These are phyloP conservation scores for Sebastes vulpes DNA, from an alignment of 2,797 vertebrate genomes.

Conservation along the genomic window DNA sequence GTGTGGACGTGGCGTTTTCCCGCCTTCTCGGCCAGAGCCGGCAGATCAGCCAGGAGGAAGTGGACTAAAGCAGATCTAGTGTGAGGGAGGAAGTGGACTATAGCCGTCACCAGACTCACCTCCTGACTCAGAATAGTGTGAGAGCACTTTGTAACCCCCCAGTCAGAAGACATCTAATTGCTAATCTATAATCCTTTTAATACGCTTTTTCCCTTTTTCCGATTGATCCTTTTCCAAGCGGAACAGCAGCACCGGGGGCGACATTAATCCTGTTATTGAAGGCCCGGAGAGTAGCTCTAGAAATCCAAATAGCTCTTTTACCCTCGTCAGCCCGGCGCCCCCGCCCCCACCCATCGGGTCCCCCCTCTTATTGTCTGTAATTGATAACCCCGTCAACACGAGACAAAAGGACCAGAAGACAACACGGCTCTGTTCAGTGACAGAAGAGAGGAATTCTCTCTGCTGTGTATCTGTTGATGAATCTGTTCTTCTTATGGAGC, in stretches of 20 bases:
- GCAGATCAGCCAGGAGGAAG: too few relatives aligned
- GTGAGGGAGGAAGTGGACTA: slow-evolving; percentile 8
- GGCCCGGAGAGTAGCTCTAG: slow-evolving; percentile 83
- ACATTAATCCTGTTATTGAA: slow-evolving; percentile 95
- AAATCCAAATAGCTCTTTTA: slow-evolving; percentile 82
- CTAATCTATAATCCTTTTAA: slow-evolving; percentile 99
- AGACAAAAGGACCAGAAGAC: slow-evolving; percentile 54
- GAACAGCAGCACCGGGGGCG: slow-evolving; percentile 89
- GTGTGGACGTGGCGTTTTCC: too few relatives aligned
- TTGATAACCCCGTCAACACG: slow-evolving; percentile 72
- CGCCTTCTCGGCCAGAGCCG: too few relatives aligned
- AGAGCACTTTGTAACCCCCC: slow-evolving; percentile 83
- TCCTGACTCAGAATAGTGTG: slow-evolving; percentile 81
- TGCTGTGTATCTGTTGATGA: slow-evolving; percentile 5
- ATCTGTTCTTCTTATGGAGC: slow-evolving; percentile 1
- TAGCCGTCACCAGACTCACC: slow-evolving; percentile 80
- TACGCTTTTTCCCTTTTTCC: slow-evolving; percentile 89
- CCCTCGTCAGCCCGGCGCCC: slow-evolving; percentile 55
- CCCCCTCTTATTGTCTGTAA: slow-evolving; percentile 70
- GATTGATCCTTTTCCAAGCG: slow-evolving; percentile 94
- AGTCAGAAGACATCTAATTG: slow-evolving; percentile 95
- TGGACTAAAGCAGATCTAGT: background rate
- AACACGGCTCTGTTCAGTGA: slow-evolving; percentile 5
- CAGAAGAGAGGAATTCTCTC: background rate
- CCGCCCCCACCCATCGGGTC: slow-evolving; percentile 31